Conservation (phyloP, 2,888 invertebrate species). For the Lingula anatina region DNA sequence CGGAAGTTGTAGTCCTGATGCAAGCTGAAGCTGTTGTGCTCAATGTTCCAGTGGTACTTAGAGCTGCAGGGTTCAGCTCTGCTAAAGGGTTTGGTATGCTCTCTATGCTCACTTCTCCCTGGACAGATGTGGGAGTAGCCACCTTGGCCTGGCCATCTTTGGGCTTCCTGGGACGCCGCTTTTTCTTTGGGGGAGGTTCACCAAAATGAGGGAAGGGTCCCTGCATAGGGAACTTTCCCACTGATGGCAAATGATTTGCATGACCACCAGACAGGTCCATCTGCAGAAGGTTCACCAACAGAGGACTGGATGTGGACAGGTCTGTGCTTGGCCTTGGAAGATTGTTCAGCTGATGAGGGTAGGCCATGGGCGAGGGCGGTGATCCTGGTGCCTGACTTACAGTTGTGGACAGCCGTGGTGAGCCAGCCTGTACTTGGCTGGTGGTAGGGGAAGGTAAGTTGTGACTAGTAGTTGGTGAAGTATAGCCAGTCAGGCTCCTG, state of each 20-base stretch:
- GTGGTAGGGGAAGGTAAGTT: conserved; percentile 11
- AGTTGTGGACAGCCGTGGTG: conserved; percentile 6
- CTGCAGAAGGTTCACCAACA: conserved; percentile 85
- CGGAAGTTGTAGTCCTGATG: too few relatives aligned
- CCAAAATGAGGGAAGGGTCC: not conserved
- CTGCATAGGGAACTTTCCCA: not conserved
- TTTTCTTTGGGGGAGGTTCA: conserved; percentile 20
- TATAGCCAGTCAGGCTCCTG: conserved; percentile 19
- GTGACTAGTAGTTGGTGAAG: conserved; percentile 11
- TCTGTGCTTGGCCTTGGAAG: conserved; percentile 26
- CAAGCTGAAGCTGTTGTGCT: too few relatives aligned
- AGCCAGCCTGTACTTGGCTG: conserved; percentile 17
- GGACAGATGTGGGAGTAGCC: conserved; percentile 7
- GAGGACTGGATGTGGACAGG: conserved; percentile 67
- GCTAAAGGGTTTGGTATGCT: conserved; percentile 20
- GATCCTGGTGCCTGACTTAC: not conserved
- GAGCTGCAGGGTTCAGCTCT: too few relatives aligned
- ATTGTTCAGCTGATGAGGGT: conserved; percentile 20
- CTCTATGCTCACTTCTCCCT: conserved; percentile 16
- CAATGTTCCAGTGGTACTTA: too few relatives aligned
- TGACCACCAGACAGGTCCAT: conserved; percentile 60
- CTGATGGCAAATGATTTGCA: conserved; percentile 16
- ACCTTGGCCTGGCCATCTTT: conserved; percentile 19
- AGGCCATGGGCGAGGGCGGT: not conserved
- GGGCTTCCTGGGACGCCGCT: conserved; percentile 25